Base-by-base conservation (phyloP, 2,888 invertebrate species). In the Xestia c-nigrum region DNA sequence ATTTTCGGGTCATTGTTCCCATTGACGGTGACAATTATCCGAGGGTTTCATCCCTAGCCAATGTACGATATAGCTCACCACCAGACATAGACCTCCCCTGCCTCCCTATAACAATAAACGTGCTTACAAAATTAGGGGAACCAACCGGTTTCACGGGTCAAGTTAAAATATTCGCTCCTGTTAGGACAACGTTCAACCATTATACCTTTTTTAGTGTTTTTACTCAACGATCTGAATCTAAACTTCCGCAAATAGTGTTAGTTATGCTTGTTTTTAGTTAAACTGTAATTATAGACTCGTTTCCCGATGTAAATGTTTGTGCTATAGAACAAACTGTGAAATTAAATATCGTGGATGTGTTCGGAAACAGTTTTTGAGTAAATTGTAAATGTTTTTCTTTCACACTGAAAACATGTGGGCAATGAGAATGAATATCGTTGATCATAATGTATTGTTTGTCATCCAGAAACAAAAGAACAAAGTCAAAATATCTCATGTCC, bases 1-100 rank as follows among this genome's bases (percentile, higher is more conserved):
- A 88, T 89, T 90, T 85, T 84, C 88, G 89, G 94, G 92, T 93
- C 94, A 92, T 91, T 93, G 93, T 90, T 89, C 92, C 89, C 91
- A 89, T 85, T 89, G 88, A 70, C 85, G 72, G 74, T 90, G 92
- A 92, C 92, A 91, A 93, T 94, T 93, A 93, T 90, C 87, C 86
- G 87, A 90, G 92, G 94, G 92, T 91, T 80, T 87, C 89, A 89
- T 90, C 92, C 88, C 89, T 90, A 89, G 89, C 89, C 90, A 90
- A 89, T 89, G 88, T 78, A 85, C 84, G 87, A 81, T 85, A 82
- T 83, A 84, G 81, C 79, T 72, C 82, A 73, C 90, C 88, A 87
- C 57, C 72, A 73, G 81, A 88, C 81, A 72, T 74, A 85, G 85
- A 88, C 24, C 90, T 87, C 50, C 85, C 81, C 69, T 76, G 68